Evolutionary conservation across 2,113 vertebrate genomes (phyloP).

Genomic region (Bostrychus sinensis): DNA sequence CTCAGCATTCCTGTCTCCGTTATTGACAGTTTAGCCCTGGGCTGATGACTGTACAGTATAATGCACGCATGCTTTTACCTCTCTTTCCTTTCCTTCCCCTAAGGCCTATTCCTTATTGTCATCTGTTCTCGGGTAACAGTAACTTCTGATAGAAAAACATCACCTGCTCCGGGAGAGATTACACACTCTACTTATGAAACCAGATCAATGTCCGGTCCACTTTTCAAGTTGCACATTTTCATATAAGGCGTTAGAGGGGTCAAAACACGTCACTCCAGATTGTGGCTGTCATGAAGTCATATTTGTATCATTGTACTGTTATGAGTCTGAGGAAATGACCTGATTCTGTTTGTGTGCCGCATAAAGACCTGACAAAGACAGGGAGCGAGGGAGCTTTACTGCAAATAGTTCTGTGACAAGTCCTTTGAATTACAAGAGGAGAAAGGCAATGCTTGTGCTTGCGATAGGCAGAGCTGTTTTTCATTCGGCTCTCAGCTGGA

Average conservation of each 20-base stretch:
- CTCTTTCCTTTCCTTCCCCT: neutral
- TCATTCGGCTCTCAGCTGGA: neutral
- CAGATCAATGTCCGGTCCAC: neutral
- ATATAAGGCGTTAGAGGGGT: neutral
- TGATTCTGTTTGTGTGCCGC: slow-evolving; percentile 9
- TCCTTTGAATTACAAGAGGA: neutral
- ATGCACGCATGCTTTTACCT: slow-evolving; percentile 1
- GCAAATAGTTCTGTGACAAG: slow-evolving; percentile 7
- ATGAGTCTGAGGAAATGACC: slow-evolving; percentile 2
- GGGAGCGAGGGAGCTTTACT: neutral
- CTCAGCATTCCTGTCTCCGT: slow-evolving; percentile 19
- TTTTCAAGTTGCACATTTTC: neutral
- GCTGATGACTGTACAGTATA: slow-evolving; percentile 18
- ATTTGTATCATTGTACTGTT: slow-evolving; percentile 7
- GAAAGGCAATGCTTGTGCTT: neutral
- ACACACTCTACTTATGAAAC: neutral
- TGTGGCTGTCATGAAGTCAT: neutral
- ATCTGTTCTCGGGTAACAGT: neutral
- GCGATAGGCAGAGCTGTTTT: neutral
- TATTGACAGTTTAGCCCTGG: neutral
- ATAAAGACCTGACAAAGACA: neutral
- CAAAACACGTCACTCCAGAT: slow-evolving; percentile 2
- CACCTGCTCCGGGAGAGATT: neutral
- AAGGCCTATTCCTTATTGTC: slow-evolving; percentile 9
- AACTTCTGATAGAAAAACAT: slow-evolving; percentile 1